Conservation (phyloP, 2,888 invertebrate genomes). For the Hirtodrosophila alboralis region DNA sequence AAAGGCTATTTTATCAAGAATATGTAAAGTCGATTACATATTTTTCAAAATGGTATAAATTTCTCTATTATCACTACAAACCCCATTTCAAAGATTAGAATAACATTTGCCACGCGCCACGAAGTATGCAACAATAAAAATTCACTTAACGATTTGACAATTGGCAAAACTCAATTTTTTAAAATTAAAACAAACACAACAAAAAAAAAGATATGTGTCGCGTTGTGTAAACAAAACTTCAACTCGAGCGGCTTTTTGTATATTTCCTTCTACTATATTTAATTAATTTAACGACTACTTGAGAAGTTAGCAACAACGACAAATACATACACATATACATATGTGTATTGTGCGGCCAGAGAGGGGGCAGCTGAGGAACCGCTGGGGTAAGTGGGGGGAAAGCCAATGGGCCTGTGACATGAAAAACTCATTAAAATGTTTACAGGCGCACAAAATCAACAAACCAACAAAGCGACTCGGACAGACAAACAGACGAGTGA, state of each 20-base stretch:
- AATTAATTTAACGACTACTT: conserved; percentile 82
- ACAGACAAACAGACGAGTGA: conserved; percentile 41
- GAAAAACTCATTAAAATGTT: conserved; percentile 82
- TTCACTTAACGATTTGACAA: conserved; percentile 1
- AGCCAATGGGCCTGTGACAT: conserved; percentile 63
- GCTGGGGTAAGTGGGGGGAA: conserved; percentile 19
- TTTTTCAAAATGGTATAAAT: too few species aligned
- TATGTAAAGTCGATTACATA: too few species aligned
- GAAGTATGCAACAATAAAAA: conserved; percentile 39
- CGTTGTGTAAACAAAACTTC: conserved; percentile 57
- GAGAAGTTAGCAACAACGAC: conserved; percentile 76
- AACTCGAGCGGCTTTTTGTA: conserved; percentile 41
- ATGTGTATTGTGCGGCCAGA: background rate
- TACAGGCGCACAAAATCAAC: conserved; percentile 74
- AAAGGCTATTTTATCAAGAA: too few species aligned
- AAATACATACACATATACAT: too few species aligned
- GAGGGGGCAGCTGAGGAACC: conserved; percentile 1
- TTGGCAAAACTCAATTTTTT: conserved; percentile 21
- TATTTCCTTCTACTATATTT: conserved; percentile 72
- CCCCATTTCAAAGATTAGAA: too few species aligned
- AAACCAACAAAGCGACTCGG: conserved; percentile 58
- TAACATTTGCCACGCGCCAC: conserved; percentile 15
- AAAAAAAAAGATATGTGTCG: conserved; percentile 24
- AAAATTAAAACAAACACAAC: too few species aligned
- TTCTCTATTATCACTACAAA: too few species aligned